phyloP scores from a whole-genome alignment of 2,797 vertebrate genomes.

The Apogon hyalosoma region DNA sequence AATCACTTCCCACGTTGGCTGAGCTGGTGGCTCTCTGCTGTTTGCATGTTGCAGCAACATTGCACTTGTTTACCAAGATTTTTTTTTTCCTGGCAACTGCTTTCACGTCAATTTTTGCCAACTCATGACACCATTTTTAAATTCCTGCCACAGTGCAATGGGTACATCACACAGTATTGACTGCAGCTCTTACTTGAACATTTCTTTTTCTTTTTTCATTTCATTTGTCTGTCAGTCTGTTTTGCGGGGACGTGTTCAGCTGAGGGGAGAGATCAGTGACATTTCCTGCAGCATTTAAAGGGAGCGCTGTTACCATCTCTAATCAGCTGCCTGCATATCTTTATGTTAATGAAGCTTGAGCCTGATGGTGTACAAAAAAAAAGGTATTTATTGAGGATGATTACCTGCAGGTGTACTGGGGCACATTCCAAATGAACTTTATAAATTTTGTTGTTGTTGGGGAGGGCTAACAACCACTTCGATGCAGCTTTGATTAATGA shows the following conservation, averaged over 20 bases:
- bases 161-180: constrained; percentile 25
- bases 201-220: constrained; percentile 14
- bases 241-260: constrained; percentile 7
- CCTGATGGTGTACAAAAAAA: constrained; percentile 2
- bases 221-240: constrained; percentile 17
- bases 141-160: constrained; percentile 4
- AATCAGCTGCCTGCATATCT: constrained; percentile 48
- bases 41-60: constrained; percentile 19
- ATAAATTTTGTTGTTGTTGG: constrained; percentile 13
- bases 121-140: background rate
- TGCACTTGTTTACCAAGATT: constrained; percentile 48
- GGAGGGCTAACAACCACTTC: constrained; percentile 23
- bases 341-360: constrained; percentile 40
- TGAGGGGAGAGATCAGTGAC: constrained; percentile 34
- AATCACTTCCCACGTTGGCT: constrained; percentile 31
- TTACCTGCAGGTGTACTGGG: constrained; percentile 38
- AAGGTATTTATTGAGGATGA: constrained; percentile 29
- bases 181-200: constrained; percentile 23
- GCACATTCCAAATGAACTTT: constrained; percentile 11
- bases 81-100: constrained; percentile 12
- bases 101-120: background rate
- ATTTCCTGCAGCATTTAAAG: constrained; percentile 53
- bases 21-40: constrained; percentile 16
- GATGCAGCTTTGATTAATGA: constrained; percentile 51
- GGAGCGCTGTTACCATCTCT: constrained; percentile 25